Percentiles rank a stretch among this genome's conserved stretches.
Evolutionary conservation across 2,888 invertebrate species (phyloP).

Genomic region (Anaspis maculata): DNA sequence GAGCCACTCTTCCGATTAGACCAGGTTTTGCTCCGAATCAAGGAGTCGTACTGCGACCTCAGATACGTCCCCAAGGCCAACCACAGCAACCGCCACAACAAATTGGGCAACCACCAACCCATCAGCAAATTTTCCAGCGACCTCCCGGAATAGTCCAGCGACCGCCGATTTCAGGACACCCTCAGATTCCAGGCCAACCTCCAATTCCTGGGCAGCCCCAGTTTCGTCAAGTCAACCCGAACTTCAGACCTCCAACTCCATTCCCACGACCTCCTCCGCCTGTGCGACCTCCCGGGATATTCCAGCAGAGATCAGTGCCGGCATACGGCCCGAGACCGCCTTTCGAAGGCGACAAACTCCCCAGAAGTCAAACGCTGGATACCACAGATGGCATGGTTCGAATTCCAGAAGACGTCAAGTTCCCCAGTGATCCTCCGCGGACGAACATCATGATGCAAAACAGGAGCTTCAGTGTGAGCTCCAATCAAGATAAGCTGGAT

Average conservation of each 20-base stretch:
- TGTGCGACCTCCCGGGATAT: constrained; percentile 25
- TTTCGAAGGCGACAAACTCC: constrained; percentile 8
- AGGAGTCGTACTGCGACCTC: constrained; percentile 27
- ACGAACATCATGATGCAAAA: constrained; percentile 44
- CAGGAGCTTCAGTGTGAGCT: constrained; percentile 49
- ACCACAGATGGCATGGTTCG: constrained; percentile 43
- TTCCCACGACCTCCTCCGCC: constrained; percentile 44
- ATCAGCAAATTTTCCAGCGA: constrained; percentile 25
- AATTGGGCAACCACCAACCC: no score
- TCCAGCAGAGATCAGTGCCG: constrained; percentile 30
- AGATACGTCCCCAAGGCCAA: no score
- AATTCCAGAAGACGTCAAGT: constrained; percentile 30
- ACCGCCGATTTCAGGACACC: constrained; percentile 18
- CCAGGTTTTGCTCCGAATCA: constrained; percentile 31
- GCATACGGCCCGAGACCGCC: constrained; percentile 18
- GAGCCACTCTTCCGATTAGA: constrained; percentile 32
- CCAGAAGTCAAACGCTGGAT: constrained; percentile 35
- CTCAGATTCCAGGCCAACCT: constrained; percentile 24
- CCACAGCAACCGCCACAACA: no score
- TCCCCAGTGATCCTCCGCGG: constrained; percentile 13
- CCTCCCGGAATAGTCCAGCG: constrained; percentile 26
- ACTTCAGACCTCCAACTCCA: constrained; percentile 43
- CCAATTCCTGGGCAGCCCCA: constrained; percentile 12
- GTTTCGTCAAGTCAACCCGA: constrained; percentile 20
- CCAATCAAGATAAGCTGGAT: constrained; percentile 40